Evolutionary conservation across 2,888 invertebrate genomes (phyloP).

Genomic region (Amiota minor): DNA sequence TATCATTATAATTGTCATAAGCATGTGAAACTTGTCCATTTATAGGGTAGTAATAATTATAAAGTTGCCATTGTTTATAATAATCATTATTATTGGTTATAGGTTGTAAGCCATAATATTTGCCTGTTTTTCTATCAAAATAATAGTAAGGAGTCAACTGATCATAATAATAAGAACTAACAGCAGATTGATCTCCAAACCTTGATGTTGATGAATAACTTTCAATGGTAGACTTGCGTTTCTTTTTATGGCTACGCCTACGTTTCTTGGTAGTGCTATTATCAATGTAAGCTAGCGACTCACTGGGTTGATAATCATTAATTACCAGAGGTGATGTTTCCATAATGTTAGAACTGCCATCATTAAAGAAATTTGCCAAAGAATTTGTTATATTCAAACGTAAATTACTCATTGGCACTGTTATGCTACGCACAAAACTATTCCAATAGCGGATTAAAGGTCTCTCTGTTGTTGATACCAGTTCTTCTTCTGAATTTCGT

Average conservation of each 20-base stretch:
- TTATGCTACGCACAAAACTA: constrained; percentile 59
- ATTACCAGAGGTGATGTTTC: constrained; percentile 52
- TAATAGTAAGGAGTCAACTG: constrained; percentile 47
- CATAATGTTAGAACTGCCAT: constrained; percentile 54
- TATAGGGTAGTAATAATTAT: constrained; percentile 33
- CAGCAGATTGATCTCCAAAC: constrained; percentile 37
- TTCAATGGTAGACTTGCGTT: constrained; percentile 49
- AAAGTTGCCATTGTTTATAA: constrained; percentile 37
- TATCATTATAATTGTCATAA: constrained; percentile 26
- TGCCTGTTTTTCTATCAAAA: constrained; percentile 42
- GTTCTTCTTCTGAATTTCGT: background rate
- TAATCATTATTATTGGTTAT: constrained; percentile 40
- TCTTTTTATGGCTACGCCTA: constrained; percentile 45
- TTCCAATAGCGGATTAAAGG: constrained; percentile 62
- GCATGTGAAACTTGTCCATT: background rate
- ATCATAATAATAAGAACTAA: constrained; percentile 38
- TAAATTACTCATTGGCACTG: constrained; percentile 54
- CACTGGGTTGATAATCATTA: constrained; percentile 21
- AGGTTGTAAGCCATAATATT: constrained; percentile 50
- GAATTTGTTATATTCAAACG: constrained; percentile 63
- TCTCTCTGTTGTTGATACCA: constrained; percentile 49
- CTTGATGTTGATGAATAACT: constrained; percentile 22
- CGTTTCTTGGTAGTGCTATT: constrained; percentile 38
- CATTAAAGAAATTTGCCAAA: constrained; percentile 58
- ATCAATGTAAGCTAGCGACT: constrained; percentile 16